phyloP scores from a whole-genome alignment of 1,140 invertebrate species.

The Vollenhovia emeryi region DNA sequence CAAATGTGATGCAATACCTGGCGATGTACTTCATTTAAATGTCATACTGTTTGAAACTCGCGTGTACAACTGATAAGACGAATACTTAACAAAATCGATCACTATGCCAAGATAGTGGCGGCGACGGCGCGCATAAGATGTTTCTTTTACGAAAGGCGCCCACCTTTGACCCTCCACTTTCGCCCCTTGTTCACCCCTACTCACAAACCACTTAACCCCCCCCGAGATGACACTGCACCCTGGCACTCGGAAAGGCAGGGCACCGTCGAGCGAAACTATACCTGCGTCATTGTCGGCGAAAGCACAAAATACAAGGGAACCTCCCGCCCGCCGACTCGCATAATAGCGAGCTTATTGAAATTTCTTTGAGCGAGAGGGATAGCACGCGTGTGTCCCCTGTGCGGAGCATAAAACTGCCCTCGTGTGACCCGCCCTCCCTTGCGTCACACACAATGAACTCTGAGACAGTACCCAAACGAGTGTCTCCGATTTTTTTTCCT shows the following conservation, averaged over 20 bases:
- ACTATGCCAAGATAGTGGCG: conserved; percentile 20
- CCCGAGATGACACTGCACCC: conserved; percentile 77
- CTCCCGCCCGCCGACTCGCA: conserved; percentile 58
- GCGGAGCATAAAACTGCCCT: conserved; percentile 55
- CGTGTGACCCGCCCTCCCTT: conserved; percentile 26
- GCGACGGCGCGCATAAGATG: conserved; percentile 31
- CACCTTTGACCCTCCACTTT: conserved; percentile 51
- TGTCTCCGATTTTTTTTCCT: conserved; percentile 59
- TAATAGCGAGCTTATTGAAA: conserved; percentile 82
- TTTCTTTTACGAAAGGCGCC: conserved; percentile 46
- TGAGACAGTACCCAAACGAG: conserved; percentile 53
- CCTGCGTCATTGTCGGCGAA: conserved; percentile 73
- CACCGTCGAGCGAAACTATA: conserved; percentile 57
- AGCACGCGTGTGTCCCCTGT: conserved; percentile 11
- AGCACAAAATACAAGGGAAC: conserved; percentile 57
- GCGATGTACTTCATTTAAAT: not conserved
- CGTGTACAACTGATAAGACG: not conserved
- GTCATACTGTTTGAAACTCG: not conserved
- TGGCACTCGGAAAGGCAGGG: conserved; percentile 52
- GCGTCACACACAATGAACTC: conserved; percentile 62
- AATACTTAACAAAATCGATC: conserved; percentile 1
- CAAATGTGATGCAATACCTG: not conserved
- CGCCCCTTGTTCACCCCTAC: conserved; percentile 36
- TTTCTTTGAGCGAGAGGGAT: conserved; percentile 75
- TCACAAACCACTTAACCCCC: conserved; percentile 78